Base-by-base conservation (phyloP, 2,888 invertebrate species). In the Alsophila aescularia region DNA sequence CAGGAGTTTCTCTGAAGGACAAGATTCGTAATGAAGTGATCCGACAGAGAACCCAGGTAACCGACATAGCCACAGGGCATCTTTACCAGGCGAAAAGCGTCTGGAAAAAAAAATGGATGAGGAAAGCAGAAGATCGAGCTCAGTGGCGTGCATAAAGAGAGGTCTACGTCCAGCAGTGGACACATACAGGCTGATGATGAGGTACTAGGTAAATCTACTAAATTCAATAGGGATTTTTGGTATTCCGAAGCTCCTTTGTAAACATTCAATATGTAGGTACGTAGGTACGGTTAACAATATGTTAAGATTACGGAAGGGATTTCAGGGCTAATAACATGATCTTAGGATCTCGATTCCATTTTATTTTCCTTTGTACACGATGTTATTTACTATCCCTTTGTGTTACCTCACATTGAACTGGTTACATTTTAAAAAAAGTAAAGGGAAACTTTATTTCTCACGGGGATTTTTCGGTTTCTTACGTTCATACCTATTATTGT, bases 301-400 rank as follows among this genome's bases (percentile, higher is more conserved):
- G 16, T 31, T 27, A 12, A 35, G 47, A 47, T 53, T 37, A 47
- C 52, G 34, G 2, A 29, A n/a, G 18, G 41, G 52, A 32, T 34
- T 42, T 31, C 16, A 21, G 41, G 37, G 47, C 31, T 53, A 48
- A 53, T 53, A 53, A 42, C 48, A 42, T 36, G 42, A 24, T 37
- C 42, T 42, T 21, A 36, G 39, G 47, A 48, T 40, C 15, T 12
- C 32, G 15, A 53, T 32, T 27, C 16, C 42, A 48, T 37, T 53
- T 36, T 37, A 16, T 42, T 42, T 37, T 52, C 37, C 24, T 37
- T 37, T 53, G 41, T 34, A 14, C 5, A 21, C 24, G 15, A 12
- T 14, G 31, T 39, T 32, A 21, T 32, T 39, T 31, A n/a, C 8
- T 40, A 40, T 8, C n/a, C 13, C 24, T 41, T 50, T 7, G 15